phyloP scores from a whole-genome alignment of 2,113 vertebrate genomes.

The Calypte anna region DNA sequence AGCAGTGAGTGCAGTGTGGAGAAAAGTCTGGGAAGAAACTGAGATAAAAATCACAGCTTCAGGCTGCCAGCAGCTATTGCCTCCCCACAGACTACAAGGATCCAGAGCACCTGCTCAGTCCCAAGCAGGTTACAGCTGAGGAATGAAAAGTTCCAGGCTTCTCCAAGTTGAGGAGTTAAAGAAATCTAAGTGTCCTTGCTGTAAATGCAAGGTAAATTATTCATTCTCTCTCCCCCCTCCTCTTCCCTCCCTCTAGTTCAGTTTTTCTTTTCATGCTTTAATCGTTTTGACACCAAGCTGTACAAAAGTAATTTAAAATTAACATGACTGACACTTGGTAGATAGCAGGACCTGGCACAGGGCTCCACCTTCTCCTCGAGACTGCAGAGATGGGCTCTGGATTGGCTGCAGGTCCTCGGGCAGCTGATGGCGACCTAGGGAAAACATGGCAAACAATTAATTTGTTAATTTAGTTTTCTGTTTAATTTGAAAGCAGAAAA shows the following conservation, averaged over 20 bases:
- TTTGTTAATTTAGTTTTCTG: slow-evolving; percentile 90
- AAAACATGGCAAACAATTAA: slow-evolving; percentile 91
- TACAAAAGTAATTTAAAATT: slow-evolving; percentile 94
- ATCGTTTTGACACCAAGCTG: slow-evolving; percentile 91
- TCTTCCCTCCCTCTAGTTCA: slow-evolving; percentile 64
- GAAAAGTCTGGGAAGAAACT: background rate
- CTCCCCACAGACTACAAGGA: background rate
- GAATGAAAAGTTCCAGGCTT: slow-evolving; percentile 18
- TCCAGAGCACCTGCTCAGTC: background rate
- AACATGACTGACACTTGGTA: slow-evolving; percentile 91
- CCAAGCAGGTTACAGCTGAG: background rate
- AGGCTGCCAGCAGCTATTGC: background rate
- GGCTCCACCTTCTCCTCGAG: slow-evolving; percentile 72
- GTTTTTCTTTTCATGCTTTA: slow-evolving; percentile 85
- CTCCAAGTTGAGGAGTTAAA: slow-evolving; percentile 1
- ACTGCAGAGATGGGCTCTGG: slow-evolving; percentile 47
- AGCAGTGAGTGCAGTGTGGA: fast-evolving
- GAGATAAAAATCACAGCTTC: background rate
- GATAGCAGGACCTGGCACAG: slow-evolving; percentile 69
- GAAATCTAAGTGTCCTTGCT: slow-evolving; percentile 67
- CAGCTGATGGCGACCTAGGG: slow-evolving; percentile 84
- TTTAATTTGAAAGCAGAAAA: slow-evolving; percentile 94
- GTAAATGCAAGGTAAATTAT: slow-evolving; percentile 73
- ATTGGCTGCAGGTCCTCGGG: slow-evolving; percentile 76
- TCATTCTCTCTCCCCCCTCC: slow-evolving; percentile 49